phyloP scores from a whole-genome alignment of 2,797 vertebrate species.

The Cirrhinus mrigala region DNA sequence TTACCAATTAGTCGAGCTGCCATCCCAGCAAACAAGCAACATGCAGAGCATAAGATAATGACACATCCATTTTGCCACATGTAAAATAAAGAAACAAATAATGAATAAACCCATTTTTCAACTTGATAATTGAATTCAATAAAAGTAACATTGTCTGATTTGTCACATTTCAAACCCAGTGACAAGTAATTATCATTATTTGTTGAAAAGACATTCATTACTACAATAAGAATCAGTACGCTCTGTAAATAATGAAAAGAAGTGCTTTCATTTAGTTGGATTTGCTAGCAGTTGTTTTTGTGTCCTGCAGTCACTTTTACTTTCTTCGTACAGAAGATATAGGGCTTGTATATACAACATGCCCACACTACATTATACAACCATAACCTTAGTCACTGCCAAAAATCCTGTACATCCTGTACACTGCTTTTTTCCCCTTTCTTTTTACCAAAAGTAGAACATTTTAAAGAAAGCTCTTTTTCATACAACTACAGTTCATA shows the following conservation, averaged over 20 bases:
- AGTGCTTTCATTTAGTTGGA: slow-evolving; percentile 34
- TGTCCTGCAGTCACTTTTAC: slow-evolving; percentile 6
- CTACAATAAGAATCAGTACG: slow-evolving; percentile 59
- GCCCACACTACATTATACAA: slow-evolving; percentile 42
- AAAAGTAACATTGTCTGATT: slow-evolving; percentile 80
- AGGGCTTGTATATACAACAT: slow-evolving; percentile 42
- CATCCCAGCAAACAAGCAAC: slow-evolving; percentile 36
- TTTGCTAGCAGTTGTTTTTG: slow-evolving; percentile 38
- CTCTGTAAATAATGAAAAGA: slow-evolving; percentile 85
- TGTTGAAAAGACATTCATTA: slow-evolving; percentile 76
- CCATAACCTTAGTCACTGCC: not conserved
- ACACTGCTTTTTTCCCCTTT: not conserved
- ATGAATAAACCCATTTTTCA: slow-evolving; percentile 67
- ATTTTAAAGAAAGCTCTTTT: not conserved
- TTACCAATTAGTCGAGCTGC: slow-evolving; percentile 33
- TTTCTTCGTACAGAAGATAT: slow-evolving; percentile 28
- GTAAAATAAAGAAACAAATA: slow-evolving; percentile 69
- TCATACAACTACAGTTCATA: not conserved
- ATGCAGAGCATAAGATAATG: slow-evolving; percentile 36
- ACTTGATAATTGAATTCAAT: slow-evolving; percentile 79
- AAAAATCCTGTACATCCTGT: slow-evolving; percentile 15
- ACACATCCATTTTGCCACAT: slow-evolving; percentile 53
- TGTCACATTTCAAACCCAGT: slow-evolving; percentile 77
- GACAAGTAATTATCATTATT: slow-evolving; percentile 81
- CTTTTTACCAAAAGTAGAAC: not conserved